Evolutionary conservation across 2,888 invertebrate genomes (phyloP), one percentile per base, ranked within the genome.

Genomic region (Sericinus montela): DNA sequence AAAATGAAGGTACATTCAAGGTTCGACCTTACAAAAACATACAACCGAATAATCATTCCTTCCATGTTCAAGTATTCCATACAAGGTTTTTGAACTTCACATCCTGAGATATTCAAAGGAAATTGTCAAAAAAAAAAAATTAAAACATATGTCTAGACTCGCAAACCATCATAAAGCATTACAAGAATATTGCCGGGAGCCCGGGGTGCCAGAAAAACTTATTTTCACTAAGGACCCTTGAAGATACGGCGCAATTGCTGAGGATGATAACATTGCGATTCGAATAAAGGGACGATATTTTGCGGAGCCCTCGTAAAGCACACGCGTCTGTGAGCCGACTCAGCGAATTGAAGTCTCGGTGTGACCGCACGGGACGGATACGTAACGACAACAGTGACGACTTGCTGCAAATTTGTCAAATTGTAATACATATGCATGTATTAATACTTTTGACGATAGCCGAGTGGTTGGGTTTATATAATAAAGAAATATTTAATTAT

Each of bases 251-350:
- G 50, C 59, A 58, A 62, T 63, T 54, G 59, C 49, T 51, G 56
- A 60, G 59, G 62, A 72, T 74, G 77, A 80, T 78, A 77, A 72
- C 72, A 72, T 73, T 67, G 67, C 61, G 73, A 75, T 75, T 76
- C 72, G 69, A 76, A 78, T 77, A 75, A 80, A 76, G 65, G 63
- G 63, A 57, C 57, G 60, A 61, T 65, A 76, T 76, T 75, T 73
- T 69, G 75, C 62, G 50, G 70, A 67, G 61, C 59, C 59, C 64
- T 76, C 79, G 68, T 80, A 80, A 80, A 77, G 69, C 67, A 75
- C 78, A 79, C 76, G 74, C 78, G 71, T 61, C 62, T 64, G 60
- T 59, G 59, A 60, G 71, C 63, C 63, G 67, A 70, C 59, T 78
- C 78, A 76, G 76, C 76, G 62, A 53, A 55, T 57, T 55, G 50